phyloP scores from a whole-genome alignment of 2,888 invertebrate species.

The Scaptomyza reducta region DNA sequence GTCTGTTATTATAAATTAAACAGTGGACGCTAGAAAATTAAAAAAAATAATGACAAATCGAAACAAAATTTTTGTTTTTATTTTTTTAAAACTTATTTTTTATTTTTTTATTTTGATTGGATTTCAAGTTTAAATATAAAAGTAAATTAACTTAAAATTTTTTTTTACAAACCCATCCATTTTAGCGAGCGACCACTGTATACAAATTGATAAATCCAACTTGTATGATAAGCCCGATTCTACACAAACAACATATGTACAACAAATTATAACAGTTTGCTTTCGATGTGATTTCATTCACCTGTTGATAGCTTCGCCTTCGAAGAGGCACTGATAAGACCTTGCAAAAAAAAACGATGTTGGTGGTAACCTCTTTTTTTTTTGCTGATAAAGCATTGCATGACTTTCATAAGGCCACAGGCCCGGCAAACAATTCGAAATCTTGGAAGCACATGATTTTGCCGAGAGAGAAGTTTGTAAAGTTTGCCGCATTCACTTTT shows the following conservation, averaged over 20 bases:
- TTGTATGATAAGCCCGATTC: background rate
- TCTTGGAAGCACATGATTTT: background rate
- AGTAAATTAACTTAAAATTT: too few relatives aligned
- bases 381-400: constrained; percentile 13
- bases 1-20: background rate
- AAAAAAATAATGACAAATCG: too few relatives aligned
- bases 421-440: constrained; percentile 1
- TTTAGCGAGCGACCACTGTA: background rate
- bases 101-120: too few relatives aligned
- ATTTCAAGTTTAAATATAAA: background rate
- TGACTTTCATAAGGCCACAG: constrained; percentile 10
- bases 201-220: background rate
- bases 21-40: too few relatives aligned
- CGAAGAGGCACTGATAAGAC: constrained; percentile 22
- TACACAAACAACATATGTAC: background rate
- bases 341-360: constrained; percentile 38
- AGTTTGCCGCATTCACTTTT: constrained; percentile 1
- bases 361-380: background rate
- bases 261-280: background rate
- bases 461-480: background rate
- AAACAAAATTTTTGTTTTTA: too few relatives aligned
- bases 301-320: constrained; percentile 9
- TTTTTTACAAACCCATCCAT: background rate
- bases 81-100: too few relatives aligned
- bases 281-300: constrained; percentile 9